These are phyloP conservation scores for Biston stratarius DNA, from an alignment of 2,888 invertebrate genomes.

Conservation along the genomic window DNA sequence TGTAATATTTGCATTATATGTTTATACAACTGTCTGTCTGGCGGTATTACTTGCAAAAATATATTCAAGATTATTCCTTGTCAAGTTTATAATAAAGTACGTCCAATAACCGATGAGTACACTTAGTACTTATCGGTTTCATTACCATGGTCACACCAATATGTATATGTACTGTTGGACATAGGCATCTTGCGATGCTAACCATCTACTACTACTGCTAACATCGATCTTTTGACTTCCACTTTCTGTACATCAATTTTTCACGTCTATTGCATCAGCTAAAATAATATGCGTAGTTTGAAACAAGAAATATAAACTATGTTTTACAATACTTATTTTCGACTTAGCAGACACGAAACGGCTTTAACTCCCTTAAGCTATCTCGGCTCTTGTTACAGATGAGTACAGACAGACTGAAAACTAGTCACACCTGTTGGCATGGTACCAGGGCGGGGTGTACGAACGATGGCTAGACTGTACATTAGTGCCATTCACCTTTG, in stretches of 20 bases:
- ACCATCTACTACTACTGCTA: too few species aligned
- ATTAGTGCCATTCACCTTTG: constrained; percentile 56
- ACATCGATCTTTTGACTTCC: too few species aligned
- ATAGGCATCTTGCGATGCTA: too few species aligned
- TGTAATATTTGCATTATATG: constrained; percentile 21
- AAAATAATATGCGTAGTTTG: too few species aligned
- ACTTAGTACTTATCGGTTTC: too few species aligned
- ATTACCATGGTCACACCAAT: too few species aligned
- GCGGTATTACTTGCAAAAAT: constrained; percentile 18
- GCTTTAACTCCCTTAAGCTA: background rate
- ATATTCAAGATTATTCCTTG: constrained; percentile 6
- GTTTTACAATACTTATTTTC: background rate
- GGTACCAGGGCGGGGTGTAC: constrained; percentile 42
- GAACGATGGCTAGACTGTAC: constrained; percentile 47
- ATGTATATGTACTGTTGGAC: too few species aligned
- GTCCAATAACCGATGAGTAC: too few species aligned
- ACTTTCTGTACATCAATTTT: too few species aligned
- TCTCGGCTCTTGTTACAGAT: constrained; percentile 26
- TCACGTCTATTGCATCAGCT: too few species aligned
- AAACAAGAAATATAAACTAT: too few species aligned
- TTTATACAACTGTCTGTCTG: constrained; percentile 34
- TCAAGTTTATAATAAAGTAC: constrained; percentile 1
- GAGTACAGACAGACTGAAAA: constrained; percentile 30
- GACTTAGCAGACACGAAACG: background rate
- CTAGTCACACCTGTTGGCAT: constrained; percentile 48